Evolutionary conservation across 2,797 vertebrate genomes (phyloP).

Genomic region (Sphenopsis melanotis): DNA sequence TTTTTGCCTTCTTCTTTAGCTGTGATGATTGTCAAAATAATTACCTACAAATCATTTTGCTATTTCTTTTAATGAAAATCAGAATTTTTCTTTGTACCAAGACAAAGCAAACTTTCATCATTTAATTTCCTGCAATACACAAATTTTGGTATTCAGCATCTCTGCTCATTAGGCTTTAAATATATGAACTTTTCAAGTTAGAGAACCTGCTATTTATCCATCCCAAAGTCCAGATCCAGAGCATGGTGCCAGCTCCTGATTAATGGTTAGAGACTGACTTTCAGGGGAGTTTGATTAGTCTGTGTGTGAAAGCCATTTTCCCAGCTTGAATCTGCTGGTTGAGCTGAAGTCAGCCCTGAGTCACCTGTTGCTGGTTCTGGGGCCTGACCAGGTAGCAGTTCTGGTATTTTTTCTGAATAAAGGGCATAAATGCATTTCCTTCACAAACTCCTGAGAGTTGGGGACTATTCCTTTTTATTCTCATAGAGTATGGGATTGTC

Average conservation of each 20-base stretch:
- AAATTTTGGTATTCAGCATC: neutral
- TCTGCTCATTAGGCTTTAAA: neutral
- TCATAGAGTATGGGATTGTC: neutral
- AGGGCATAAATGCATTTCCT: fast-evolving
- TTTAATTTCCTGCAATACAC: neutral
- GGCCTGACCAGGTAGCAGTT: neutral
- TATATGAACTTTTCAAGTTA: neutral
- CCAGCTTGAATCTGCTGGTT: neutral
- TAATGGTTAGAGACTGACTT: neutral
- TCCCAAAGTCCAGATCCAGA: neutral
- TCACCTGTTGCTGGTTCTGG: neutral
- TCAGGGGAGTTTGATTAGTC: neutral
- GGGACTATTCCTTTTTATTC: neutral
- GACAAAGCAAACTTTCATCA: neutral
- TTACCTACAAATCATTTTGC: neutral
- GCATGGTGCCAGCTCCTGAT: neutral
- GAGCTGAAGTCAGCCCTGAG: neutral
- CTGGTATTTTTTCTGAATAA: neutral
- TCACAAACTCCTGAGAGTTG: fast-evolving
- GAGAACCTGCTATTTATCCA: neutral
- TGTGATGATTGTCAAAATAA: neutral
- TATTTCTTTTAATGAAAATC: neutral
- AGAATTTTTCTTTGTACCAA: neutral
- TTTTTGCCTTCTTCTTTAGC: neutral
- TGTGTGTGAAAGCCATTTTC: neutral